A percentile compares a stretch with the other conserved stretches of the same genome.
These are phyloP conservation scores for Bellardia pandia DNA, from an alignment of 2,888 invertebrate species.

Conservation along the genomic window DNA sequence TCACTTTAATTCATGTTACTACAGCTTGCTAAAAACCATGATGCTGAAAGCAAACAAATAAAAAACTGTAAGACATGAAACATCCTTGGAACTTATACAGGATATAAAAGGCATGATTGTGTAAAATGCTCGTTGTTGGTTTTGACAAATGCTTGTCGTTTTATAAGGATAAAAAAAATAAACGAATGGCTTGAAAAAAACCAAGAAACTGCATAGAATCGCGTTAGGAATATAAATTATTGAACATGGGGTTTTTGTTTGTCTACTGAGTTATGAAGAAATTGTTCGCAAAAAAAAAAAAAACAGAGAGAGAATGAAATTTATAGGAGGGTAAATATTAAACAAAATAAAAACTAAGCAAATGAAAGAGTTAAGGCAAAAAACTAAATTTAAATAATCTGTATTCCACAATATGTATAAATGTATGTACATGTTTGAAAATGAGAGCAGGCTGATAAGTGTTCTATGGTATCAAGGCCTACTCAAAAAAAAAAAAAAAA, in stretches of 20 bases:
- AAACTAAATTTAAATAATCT: constrained; percentile 33
- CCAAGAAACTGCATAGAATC: constrained; percentile 60
- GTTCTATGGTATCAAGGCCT: background rate
- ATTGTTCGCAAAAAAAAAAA: background rate
- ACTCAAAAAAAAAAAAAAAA: background rate
- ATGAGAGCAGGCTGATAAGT: background rate
- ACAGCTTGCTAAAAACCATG: constrained; percentile 9
- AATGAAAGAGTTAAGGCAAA: constrained; percentile 26
- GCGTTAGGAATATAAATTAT: constrained; percentile 68
- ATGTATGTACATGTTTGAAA: background rate
- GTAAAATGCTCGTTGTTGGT: constrained; percentile 61
- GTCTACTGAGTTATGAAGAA: constrained; percentile 11
- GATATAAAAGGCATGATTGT: constrained; percentile 50
- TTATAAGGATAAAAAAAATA: constrained; percentile 56
- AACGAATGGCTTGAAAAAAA: constrained; percentile 24
- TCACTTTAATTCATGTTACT: constrained; percentile 1
- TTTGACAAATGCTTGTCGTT: constrained; percentile 71
- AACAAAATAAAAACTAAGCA: background rate
- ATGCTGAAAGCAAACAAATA: background rate
- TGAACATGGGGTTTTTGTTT: constrained; percentile 50
- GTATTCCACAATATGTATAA: constrained; percentile 29
- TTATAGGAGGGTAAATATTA: constrained; percentile 17
- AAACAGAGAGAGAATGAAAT: background rate
- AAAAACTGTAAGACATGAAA: constrained; percentile 34
- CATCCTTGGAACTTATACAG: constrained; percentile 24